Base-by-base conservation (phyloP, 2,797 vertebrate genomes). In the Falco naumanni region DNA sequence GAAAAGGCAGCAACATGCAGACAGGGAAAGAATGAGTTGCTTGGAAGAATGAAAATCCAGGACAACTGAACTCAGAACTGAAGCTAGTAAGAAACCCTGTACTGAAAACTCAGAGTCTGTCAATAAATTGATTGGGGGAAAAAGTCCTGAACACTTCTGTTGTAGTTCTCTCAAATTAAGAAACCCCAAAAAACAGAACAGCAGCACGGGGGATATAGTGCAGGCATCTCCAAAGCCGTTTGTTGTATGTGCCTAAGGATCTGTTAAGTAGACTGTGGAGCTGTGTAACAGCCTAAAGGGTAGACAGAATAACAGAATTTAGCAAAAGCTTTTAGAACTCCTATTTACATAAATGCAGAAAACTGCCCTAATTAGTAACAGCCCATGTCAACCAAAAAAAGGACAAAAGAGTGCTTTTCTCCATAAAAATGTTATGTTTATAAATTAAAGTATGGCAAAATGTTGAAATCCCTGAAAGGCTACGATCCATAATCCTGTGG, bases 311-410 rank as follows among this genome's bases (percentile, higher is more conserved):
- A 33, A 79, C 81, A 84, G 47, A 65, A 70, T 5, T 45, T 20
- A 19, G 11, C 39, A 28, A 93, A 90, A 92, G 80, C 50, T 72
- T 94, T 96, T 61, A 61, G 54, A 89, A 72, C 5, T 50, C 13
- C 34, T 51, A 22, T 82, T 92, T 93, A 79, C 47, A 91, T 79
- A 76, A 48, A 86, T 76, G 37, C 72, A 85, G 87, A 84, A 93
- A 81, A 28, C 41, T 47, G 29, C 11, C 28, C 18, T 90, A 79
- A 82, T 82, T 90, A 94, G 13, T 72, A 85, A 81, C 25, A 76
- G 57, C 48, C 22, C 61, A 10, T 28, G 33, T 20, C 0, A 7
- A 31, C 48, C 29, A 63, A 75, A 70, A 64, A 64, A 64, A 63
- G 45, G 10, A 50, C 10, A 57, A 81, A 59, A 22, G 6, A 48